Conservation (phyloP, 2,888 invertebrate genomes). For the Eristalis tenax region DNA sequence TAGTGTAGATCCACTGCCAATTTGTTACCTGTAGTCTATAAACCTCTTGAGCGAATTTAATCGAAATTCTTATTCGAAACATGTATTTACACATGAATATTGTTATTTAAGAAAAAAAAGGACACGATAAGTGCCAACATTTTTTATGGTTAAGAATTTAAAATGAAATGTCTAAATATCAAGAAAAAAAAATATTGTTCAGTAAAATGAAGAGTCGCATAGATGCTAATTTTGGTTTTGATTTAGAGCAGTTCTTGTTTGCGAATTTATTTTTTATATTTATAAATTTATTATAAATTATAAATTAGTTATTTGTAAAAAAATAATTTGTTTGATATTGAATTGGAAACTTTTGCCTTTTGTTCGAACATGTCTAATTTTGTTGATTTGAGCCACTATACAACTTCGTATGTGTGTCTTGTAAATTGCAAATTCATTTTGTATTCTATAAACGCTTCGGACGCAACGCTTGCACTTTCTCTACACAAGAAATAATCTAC, state of each 20-base stretch:
- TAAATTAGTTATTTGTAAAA: too few species aligned
- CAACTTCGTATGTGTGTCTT: too few species aligned
- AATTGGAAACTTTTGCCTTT: too few species aligned
- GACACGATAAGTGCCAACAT: not conserved
- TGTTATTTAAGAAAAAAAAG: conserved; percentile 12
- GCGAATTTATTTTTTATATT: too few species aligned
- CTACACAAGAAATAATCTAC: too few species aligned
- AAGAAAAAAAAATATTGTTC: not conserved
- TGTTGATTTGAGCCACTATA: too few species aligned
- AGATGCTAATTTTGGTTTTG: not conserved
- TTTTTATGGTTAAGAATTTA: not conserved
- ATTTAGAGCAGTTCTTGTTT: not conserved
- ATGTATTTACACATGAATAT: conserved; percentile 36
- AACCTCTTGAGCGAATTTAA: conserved; percentile 4
- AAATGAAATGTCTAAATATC: conserved; percentile 1
- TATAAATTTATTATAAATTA: too few species aligned
- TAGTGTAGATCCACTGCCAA: conserved; percentile 61
- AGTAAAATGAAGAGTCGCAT: not conserved
- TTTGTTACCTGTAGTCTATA: conserved; percentile 70
- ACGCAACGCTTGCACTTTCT: too few species aligned
- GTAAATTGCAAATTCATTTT: too few species aligned
- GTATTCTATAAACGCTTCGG: too few species aligned
- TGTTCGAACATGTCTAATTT: too few species aligned
- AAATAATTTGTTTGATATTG: too few species aligned
- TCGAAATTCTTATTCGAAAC: conserved; percentile 32